Conservation (phyloP, 2,797 vertebrate species). For the Acanthiza pusilla region DNA sequence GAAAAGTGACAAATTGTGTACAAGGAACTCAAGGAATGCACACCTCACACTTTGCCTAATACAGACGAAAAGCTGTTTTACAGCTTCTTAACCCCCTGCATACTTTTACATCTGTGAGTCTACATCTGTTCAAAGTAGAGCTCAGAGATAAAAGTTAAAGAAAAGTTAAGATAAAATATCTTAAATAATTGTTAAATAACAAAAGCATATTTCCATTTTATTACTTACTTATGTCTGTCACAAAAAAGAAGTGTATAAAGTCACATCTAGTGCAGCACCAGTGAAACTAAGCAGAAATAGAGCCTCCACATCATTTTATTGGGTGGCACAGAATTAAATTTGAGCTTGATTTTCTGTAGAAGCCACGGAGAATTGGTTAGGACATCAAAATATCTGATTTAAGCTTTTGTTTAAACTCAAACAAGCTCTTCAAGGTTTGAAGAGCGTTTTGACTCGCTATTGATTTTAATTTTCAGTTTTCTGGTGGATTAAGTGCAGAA, state of each 20-base stretch:
- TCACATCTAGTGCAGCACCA: not conserved
- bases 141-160: too few relatives aligned
- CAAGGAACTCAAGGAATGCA: not conserved
- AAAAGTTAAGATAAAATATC: not conserved
- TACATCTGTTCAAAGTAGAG: not conserved
- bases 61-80: not conserved
- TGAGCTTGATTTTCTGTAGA: not conserved
- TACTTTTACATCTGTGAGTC: not conserved
- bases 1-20: not conserved
- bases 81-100: not conserved
- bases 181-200: not conserved
- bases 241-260: not conserved
- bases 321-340: not conserved
- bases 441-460: not conserved
- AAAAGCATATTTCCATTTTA: not conserved
- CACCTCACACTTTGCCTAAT: not conserved
- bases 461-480: not conserved
- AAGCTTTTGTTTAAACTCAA: not conserved
- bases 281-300: not conserved
- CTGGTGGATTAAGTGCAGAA: not conserved
- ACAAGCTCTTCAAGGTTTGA: not conserved
- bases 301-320: not conserved
- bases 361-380: not conserved
- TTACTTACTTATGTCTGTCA: not conserved
- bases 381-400: not conserved